These are phyloP conservation scores for Anas platyrhynchos DNA, from an alignment of 2,113 vertebrate genomes.

Conservation along the genomic window DNA sequence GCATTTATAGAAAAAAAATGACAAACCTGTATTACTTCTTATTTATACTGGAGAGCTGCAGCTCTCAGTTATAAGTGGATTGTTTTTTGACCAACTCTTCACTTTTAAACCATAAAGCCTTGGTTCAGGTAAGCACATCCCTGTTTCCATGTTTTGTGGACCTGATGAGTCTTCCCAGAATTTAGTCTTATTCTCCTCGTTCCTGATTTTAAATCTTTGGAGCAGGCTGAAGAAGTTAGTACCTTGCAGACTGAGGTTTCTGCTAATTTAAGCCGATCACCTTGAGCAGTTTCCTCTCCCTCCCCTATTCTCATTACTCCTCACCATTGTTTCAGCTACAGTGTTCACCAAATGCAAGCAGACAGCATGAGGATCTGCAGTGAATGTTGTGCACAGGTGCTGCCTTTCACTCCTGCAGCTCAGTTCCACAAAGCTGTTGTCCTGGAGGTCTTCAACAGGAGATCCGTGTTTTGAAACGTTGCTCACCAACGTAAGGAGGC, in stretches of 20 bases:
- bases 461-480: neutral
- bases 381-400: too few relatives aligned
- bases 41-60: neutral
- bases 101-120: neutral
- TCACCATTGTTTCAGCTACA: neutral
- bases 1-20: neutral
- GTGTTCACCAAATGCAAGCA: neutral
- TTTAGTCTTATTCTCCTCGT: neutral
- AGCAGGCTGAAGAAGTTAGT: neutral
- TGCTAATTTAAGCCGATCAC: neutral
- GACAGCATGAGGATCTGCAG: neutral
- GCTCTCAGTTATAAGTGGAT: neutral
- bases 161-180: neutral
- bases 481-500: neutral
- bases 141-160: neutral
- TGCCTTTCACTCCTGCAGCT: neutral
- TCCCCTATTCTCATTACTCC: neutral
- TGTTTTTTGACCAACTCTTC: neutral
- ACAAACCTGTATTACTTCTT: neutral
- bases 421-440: neutral
- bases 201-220: neutral
- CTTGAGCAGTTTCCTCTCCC: neutral
- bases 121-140: too few relatives aligned
- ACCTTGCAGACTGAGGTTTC: neutral
- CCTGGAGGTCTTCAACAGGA: neutral